phyloP scores from a whole-genome alignment of 2,888 invertebrate species.

The Lomographa bimaculata region DNA sequence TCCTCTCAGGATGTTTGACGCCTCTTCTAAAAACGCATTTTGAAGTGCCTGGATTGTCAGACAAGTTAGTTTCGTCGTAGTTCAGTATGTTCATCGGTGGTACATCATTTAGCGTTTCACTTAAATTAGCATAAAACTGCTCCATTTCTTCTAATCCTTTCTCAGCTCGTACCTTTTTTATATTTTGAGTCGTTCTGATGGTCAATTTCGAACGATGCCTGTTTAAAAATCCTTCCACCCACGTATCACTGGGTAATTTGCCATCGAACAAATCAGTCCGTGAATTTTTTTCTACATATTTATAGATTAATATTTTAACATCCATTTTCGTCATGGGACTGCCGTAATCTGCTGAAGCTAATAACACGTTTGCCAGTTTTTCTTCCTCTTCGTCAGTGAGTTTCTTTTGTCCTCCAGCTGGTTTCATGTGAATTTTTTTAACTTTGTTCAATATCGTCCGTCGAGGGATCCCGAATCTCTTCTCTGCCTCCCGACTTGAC shows the following conservation, averaged over 20 bases:
- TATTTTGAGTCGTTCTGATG: constrained; percentile 32
- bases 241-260: constrained; percentile 17
- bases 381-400: constrained; percentile 22
- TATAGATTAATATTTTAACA: constrained; percentile 27
- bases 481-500: constrained; percentile 23
- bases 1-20: constrained; percentile 12
- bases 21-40: constrained; percentile 8
- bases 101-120: constrained; percentile 1
- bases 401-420: constrained; percentile 14
- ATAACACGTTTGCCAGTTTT: constrained; percentile 22
- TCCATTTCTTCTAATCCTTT: constrained; percentile 29
- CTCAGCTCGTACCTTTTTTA: constrained; percentile 31
- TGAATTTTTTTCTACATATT: constrained; percentile 31
- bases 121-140: constrained; percentile 10
- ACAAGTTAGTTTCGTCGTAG: constrained; percentile 16
- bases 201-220: constrained; percentile 19
- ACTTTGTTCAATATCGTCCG: constrained; percentile 29
- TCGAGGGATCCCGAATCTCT: constrained; percentile 27
- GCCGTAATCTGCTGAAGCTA: constrained; percentile 23
- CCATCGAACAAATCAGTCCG: constrained; percentile 20
- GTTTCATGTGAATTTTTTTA: constrained; percentile 19
- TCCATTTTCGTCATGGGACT: constrained; percentile 32
- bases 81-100: constrained; percentile 10
- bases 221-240: constrained; percentile 8
- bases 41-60: constrained; percentile 7